Conservation (phyloP, 2,113 vertebrate species). For the Oryzias woworae region DNA sequence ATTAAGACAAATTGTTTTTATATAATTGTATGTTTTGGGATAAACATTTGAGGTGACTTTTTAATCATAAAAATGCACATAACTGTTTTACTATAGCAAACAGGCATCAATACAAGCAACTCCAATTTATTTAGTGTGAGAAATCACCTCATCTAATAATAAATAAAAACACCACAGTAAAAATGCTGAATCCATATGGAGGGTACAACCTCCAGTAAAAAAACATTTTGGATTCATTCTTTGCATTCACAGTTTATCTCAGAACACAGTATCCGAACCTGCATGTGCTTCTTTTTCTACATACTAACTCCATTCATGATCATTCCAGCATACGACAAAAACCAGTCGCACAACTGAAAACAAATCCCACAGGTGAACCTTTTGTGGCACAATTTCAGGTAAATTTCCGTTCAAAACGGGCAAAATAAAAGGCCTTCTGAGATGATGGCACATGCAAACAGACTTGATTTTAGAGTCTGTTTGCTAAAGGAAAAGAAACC, state of each 20-base stretch:
- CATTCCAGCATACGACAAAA: conserved; percentile 44
- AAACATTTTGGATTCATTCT: conserved; percentile 36
- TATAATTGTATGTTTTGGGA: too few relatives aligned
- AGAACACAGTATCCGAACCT: conserved; percentile 18
- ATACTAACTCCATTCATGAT: conserved; percentile 18
- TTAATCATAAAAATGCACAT: too few relatives aligned
- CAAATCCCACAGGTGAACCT: conserved; percentile 8
- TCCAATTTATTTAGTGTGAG: conserved; percentile 40
- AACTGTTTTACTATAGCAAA: too few relatives aligned
- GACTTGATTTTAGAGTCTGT: too few relatives aligned
- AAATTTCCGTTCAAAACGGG: neutral
- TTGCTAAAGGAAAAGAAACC: too few relatives aligned
- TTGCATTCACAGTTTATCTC: conserved; percentile 35
- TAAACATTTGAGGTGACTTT: too few relatives aligned
- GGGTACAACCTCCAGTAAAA: conserved; percentile 7
- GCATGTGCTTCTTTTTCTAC: conserved; percentile 38
- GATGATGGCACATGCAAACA: too few relatives aligned
- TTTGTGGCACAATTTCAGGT: conserved; percentile 8
- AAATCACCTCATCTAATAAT: conserved; percentile 23
- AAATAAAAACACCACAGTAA: conserved; percentile 21
- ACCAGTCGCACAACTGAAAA: conserved; percentile 25
- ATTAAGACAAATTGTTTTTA: neutral
- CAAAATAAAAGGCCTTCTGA: neutral
- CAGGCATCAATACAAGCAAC: conserved; percentile 3
- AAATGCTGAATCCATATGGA: neutral